Conservation (phyloP, 2,797 vertebrate genomes). For the Xenentodon cancila region DNA sequence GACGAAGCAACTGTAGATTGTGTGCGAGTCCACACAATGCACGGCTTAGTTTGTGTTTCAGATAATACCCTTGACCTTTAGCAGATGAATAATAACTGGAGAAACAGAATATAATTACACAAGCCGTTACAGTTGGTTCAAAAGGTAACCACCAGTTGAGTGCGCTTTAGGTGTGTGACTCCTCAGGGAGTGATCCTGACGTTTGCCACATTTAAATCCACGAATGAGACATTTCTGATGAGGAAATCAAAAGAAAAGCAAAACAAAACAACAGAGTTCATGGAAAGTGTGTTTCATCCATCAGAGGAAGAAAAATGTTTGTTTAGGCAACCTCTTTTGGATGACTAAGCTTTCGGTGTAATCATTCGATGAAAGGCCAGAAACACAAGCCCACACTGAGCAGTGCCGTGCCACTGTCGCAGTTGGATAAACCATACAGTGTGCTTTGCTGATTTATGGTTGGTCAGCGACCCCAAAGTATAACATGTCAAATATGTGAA, state of each 20-base stretch:
- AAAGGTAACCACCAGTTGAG: constrained; percentile 69
- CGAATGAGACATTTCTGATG: constrained; percentile 49
- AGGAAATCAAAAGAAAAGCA: constrained; percentile 49
- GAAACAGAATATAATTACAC: constrained; percentile 62
- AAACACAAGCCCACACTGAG: constrained; percentile 31
- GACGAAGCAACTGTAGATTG: constrained; percentile 49
- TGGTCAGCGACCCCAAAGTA: constrained; percentile 13
- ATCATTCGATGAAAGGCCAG: constrained; percentile 44
- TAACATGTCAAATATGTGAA: constrained; percentile 1
- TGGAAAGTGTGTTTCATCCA: constrained; percentile 12
- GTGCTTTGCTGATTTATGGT: constrained; percentile 7
- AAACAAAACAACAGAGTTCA: constrained; percentile 19
- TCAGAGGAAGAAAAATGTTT: constrained; percentile 29
- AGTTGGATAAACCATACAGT: constrained; percentile 2
- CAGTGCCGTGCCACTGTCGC: constrained; percentile 6
- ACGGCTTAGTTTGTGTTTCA: constrained; percentile 54
- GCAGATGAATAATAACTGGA: constrained; percentile 67
- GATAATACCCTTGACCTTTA: constrained; percentile 74
- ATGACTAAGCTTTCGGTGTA: constrained; percentile 45
- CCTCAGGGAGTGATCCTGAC: constrained; percentile 40
- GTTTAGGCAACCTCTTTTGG: constrained; percentile 47
- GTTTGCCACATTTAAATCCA: constrained; percentile 48
- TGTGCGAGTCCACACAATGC: constrained; percentile 46
- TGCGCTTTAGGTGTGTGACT: constrained; percentile 46
- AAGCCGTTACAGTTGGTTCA: constrained; percentile 57